Conservation (phyloP, 2,888 invertebrate genomes). For the Pammene fasciana region DNA sequence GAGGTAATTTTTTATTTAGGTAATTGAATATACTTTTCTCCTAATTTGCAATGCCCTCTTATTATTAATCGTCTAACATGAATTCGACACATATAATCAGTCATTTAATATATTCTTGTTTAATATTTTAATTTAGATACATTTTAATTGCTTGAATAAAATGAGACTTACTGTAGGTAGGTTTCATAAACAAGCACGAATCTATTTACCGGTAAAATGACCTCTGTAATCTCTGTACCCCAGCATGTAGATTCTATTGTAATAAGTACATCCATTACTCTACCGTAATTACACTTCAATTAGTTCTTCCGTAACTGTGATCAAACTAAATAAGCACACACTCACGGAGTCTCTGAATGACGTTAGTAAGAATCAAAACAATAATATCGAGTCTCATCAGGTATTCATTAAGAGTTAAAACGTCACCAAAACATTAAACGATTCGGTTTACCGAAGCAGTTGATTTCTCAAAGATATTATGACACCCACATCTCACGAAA, state of each 20-base stretch:
- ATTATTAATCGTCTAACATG: no score
- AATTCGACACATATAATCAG: no score
- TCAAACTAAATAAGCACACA: not conserved
- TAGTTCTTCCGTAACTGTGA: not conserved
- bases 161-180: no score
- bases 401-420: no score
- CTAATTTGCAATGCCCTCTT: no score
- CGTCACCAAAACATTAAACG: not conserved
- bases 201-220: not conserved
- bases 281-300: not conserved
- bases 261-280: not conserved
- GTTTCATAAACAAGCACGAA: not conserved
- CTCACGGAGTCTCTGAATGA: not conserved
- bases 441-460: not conserved
- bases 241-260: not conserved
- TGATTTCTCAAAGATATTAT: not conserved
- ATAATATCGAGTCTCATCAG: no score
- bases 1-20: no score
- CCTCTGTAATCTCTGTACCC: not conserved
- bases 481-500: not conserved
- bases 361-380: no score
- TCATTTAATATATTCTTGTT: no score
- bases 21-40: no score
- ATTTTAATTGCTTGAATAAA: no score
- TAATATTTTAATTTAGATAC: no score